A percentile compares a stretch with the other conserved stretches of the same genome.
These are phyloP conservation scores for Phodopus roborovskii DNA, from an alignment of 2,113 vertebrate genomes.

Conservation along the genomic window DNA sequence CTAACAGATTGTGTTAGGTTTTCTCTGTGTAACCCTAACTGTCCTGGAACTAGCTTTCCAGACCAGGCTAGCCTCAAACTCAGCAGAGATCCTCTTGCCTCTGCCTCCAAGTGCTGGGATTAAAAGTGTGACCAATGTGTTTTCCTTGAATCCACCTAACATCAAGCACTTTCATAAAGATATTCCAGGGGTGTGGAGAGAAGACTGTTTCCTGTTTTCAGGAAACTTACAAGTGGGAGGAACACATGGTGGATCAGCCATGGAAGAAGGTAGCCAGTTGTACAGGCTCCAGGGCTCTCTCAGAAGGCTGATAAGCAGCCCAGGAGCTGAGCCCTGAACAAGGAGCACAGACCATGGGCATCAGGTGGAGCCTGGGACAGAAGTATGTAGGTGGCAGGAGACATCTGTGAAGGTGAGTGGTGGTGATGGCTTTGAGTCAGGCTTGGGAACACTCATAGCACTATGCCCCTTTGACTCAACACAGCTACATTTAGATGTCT, in stretches of 20 bases:
- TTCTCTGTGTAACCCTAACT: not conserved
- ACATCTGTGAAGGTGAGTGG: not conserved
- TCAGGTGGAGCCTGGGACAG: accelerated
- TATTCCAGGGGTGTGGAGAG: not conserved
- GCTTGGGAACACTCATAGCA: not conserved
- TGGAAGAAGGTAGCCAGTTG: not conserved
- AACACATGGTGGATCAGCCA: not conserved
- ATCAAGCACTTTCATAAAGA: no score
- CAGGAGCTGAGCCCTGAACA: not conserved
- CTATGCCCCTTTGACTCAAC: accelerated
- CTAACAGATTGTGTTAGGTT: not conserved
- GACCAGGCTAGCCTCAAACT: not conserved
- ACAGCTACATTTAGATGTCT: not conserved
- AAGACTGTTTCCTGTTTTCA: not conserved
- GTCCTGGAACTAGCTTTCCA: not conserved
- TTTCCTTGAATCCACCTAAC: not conserved
- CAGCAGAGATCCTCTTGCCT: not conserved
- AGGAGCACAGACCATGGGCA: not conserved
- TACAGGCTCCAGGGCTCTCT: not conserved
- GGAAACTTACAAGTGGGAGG: not conserved
- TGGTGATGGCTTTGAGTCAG: no score
- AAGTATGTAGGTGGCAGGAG: not conserved
- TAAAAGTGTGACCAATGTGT: not conserved
- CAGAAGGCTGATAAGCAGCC: not conserved
- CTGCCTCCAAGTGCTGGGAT: not conserved